Evolutionary conservation across 1,140 invertebrate species (phyloP).

Genomic region (Archivesica marissinica): DNA sequence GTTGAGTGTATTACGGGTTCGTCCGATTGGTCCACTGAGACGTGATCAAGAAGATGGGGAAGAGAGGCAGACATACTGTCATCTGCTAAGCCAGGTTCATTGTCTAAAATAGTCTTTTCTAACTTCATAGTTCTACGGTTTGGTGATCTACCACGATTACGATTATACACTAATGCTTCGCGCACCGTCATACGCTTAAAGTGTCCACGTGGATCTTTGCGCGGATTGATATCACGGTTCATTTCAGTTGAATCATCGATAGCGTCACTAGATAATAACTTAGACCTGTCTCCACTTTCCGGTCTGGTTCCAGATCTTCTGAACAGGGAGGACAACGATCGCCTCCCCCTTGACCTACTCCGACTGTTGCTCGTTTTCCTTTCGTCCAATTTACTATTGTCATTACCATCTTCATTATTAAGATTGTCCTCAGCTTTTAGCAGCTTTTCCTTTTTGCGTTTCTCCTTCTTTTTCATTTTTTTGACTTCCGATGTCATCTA

Average conservation of each 20-base stretch:
- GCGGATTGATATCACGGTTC: background rate
- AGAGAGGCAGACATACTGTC: slow-evolving; percentile 21
- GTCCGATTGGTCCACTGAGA: slow-evolving; percentile 1
- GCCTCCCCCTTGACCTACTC: slow-evolving; percentile 1
- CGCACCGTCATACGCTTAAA: slow-evolving; percentile 52
- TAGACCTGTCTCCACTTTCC: background rate
- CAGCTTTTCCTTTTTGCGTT: slow-evolving; percentile 2
- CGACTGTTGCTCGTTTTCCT: slow-evolving; percentile 16
- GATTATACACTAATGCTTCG: slow-evolving; percentile 46
- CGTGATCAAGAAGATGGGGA: slow-evolving; percentile 34
- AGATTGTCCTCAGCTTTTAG: background rate
- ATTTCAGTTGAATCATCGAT: background rate
- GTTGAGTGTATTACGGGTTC: background rate
- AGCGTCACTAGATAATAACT: background rate
- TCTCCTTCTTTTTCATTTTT: slow-evolving; percentile 42
- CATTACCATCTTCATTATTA: background rate
- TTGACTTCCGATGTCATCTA: background rate
- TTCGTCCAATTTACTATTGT: background rate
- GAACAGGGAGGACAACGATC: slow-evolving; percentile 47
- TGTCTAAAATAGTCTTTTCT: slow-evolving; percentile 31
- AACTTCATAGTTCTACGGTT: slow-evolving; percentile 36
- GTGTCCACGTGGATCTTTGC: slow-evolving; percentile 30
- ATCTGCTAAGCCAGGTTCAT: background rate
- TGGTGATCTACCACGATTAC: slow-evolving; percentile 41
- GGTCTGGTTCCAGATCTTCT: background rate